Evolutionary conservation across 2,888 invertebrate genomes (phyloP).

Genomic region (Digitonthophagus gazella): DNA sequence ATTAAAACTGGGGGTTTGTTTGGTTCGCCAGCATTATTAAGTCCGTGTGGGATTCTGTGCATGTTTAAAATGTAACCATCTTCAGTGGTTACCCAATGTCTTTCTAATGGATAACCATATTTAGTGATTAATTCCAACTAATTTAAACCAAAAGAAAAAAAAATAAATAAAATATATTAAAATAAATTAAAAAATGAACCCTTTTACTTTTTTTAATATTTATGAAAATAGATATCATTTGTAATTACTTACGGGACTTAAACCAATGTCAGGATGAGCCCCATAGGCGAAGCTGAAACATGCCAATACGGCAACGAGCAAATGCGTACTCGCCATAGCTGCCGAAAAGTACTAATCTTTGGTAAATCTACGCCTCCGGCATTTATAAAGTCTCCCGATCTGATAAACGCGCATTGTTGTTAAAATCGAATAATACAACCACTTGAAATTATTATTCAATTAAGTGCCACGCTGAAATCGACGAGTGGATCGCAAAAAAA

Average conservation of each 20-base stretch:
- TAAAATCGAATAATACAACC: not conserved
- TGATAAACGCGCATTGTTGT: not conserved
- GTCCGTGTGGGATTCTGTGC: slow-evolving; percentile 67
- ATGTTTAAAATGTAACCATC: slow-evolving; percentile 77
- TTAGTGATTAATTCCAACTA: slow-evolving; percentile 19
- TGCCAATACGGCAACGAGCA: not conserved
- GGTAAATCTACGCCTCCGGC: not conserved
- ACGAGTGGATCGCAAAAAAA: not conserved
- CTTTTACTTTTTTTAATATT: not conserved
- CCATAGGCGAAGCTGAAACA: slow-evolving; percentile 3
- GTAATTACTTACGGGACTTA: not conserved
- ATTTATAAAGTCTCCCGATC: not conserved
- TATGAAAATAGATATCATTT: not conserved
- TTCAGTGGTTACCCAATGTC: slow-evolving; percentile 61
- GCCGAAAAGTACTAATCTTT: not conserved
- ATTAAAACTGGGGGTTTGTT: slow-evolving; percentile 59
- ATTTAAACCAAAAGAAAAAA: no score
- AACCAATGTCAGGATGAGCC: slow-evolving; percentile 7
- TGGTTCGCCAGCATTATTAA: slow-evolving; percentile 22
- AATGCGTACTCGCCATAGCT: slow-evolving; percentile 5
- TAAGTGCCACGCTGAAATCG: no score
- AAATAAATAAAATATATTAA: not conserved
- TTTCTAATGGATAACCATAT: slow-evolving; percentile 63
- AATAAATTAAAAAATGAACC: not conserved
- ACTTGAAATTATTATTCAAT: not conserved